Percentiles rank a stretch among this genome's conserved stretches.
phyloP scores from a whole-genome alignment of 2,797 vertebrate species.

The Helarctos malayanus region DNA sequence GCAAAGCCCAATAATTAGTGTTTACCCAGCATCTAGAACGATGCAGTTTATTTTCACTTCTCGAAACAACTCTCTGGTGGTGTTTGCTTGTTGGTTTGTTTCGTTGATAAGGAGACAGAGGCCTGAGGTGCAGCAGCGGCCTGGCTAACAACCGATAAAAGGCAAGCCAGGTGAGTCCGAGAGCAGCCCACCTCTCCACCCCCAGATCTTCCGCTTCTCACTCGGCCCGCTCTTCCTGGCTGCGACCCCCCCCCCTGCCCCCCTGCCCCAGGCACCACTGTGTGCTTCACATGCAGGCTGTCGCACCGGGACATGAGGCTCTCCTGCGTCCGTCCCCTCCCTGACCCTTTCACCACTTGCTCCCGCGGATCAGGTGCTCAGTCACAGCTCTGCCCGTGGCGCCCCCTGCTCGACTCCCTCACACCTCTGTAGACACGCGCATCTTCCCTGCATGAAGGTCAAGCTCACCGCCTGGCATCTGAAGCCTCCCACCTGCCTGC shows the following conservation, averaged over 20 bases:
- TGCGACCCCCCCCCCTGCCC: fast-evolving
- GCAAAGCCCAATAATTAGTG: not conserved
- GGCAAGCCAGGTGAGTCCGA: not conserved
- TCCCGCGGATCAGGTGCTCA: not conserved
- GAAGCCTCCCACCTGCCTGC: not conserved
- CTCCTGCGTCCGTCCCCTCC: fast-evolving
- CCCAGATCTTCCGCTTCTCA: not conserved
- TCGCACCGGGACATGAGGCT: fast-evolving
- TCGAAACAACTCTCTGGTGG: not conserved
- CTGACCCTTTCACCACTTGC: not conserved
- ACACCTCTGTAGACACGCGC: fast-evolving
- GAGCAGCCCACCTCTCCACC: not conserved
- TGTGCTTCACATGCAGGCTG: fast-evolving
- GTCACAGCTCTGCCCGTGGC: fast-evolving
- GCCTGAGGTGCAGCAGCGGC: not conserved
- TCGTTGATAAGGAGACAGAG: not conserved
- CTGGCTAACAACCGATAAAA: too few species aligned
- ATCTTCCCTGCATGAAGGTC: not conserved
- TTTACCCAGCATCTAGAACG: not conserved
- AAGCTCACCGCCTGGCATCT: not conserved
- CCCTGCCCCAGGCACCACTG: fast-evolving
- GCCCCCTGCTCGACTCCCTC: too few species aligned
- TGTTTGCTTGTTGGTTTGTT: not conserved
- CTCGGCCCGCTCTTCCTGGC: fast-evolving
- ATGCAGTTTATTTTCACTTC: not conserved